A percentile compares a stretch with the other conserved stretches of the same genome.
Conservation (phyloP, 1,140 invertebrate species). For the Macrostomum lignano region DNA sequence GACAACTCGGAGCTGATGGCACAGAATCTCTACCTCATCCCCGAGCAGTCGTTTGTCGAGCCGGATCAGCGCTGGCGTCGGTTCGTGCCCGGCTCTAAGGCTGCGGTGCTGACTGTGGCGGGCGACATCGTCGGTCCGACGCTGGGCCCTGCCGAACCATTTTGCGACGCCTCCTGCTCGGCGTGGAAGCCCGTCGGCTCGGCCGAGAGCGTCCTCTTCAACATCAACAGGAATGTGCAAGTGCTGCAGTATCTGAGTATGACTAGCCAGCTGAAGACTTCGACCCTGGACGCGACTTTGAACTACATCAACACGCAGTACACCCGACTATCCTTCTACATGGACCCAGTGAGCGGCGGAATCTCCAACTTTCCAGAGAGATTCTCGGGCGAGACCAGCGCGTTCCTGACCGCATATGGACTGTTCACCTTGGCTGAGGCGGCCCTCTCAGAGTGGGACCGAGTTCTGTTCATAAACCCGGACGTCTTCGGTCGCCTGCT, state of each 20-base stretch:
- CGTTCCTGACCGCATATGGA: no score
- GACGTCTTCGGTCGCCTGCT: no score
- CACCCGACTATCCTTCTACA: slow-evolving; percentile 3
- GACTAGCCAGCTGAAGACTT: slow-evolving; percentile 41
- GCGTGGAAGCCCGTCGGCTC: slow-evolving; percentile 36
- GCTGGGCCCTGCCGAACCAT: slow-evolving; percentile 30
- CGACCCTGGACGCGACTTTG: slow-evolving; percentile 46
- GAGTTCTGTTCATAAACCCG: no score
- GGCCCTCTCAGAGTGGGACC: no score
- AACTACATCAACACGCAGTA: slow-evolving; percentile 44
- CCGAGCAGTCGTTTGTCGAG: slow-evolving; percentile 60
- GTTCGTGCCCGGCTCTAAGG: slow-evolving; percentile 74
- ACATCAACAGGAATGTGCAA: slow-evolving; percentile 68
- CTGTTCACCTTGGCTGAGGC: no score
- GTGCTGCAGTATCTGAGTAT: slow-evolving; percentile 60
- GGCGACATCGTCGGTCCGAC: slow-evolving; percentile 75
- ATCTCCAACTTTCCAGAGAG: slow-evolving; percentile 1
- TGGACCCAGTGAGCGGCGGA: neutral
- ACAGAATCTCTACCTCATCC: slow-evolving; percentile 73
- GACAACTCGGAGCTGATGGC: slow-evolving; percentile 65
- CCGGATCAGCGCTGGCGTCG: slow-evolving; percentile 58
- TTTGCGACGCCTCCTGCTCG: slow-evolving; percentile 15
- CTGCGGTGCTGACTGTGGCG: slow-evolving; percentile 51
- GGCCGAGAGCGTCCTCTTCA: slow-evolving; percentile 73
- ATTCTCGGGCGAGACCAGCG: no score